Conservation (phyloP, 2,797 vertebrate species). For the Cichlasoma orientale region DNA sequence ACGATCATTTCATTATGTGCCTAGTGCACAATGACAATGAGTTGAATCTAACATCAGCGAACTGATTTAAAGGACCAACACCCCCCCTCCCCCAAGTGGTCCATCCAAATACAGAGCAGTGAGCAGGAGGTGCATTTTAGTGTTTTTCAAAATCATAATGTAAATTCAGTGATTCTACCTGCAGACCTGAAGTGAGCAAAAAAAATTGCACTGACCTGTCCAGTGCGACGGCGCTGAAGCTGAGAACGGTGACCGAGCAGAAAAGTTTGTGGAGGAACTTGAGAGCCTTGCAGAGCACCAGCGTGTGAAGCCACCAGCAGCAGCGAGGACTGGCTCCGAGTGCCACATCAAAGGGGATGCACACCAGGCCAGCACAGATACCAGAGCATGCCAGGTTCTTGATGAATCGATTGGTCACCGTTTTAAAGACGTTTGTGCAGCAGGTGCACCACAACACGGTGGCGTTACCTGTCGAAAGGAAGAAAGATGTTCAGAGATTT, state of each 20-base stretch:
- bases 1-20: no score
- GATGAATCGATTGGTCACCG: slow-evolving; percentile 94
- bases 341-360: slow-evolving; percentile 93
- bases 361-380: slow-evolving; percentile 92
- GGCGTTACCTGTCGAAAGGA: slow-evolving; percentile 85
- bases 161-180: slow-evolving; percentile 20
- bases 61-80: slow-evolving; percentile 12
- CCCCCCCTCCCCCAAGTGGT: slow-evolving; percentile 4
- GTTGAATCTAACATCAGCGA: no score
- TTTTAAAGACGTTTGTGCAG: slow-evolving; percentile 92
- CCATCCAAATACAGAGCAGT: slow-evolving; percentile 7
- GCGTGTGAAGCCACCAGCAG: slow-evolving; percentile 93
- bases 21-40: no score
- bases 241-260: slow-evolving; percentile 95
- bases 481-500: neutral
- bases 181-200: neutral
- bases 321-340: slow-evolving; percentile 91
- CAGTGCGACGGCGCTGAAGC: slow-evolving; percentile 93
- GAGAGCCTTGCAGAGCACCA: slow-evolving; percentile 91
- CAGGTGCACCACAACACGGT: slow-evolving; percentile 95
- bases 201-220: slow-evolving; percentile 87
- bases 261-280: slow-evolving; percentile 98
- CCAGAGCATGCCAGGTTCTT: slow-evolving; percentile 95
- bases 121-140: slow-evolving; percentile 18
- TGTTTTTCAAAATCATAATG: slow-evolving; percentile 35